Base-by-base conservation (phyloP, 2,888 invertebrate species). In the Netelia inedita region DNA sequence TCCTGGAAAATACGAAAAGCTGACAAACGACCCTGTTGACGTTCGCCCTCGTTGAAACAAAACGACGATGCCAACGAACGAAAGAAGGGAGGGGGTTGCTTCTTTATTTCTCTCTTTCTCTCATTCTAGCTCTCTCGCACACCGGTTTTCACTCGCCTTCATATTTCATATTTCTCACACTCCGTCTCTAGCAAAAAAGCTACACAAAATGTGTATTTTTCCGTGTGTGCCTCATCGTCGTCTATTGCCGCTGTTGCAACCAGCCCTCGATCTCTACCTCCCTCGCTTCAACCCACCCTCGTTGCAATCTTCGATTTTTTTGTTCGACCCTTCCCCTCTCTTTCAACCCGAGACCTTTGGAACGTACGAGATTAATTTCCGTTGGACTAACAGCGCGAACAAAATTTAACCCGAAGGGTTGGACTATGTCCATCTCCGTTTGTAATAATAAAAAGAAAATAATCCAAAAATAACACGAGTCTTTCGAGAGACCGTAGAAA, bases 11-110 rank as follows among this genome's bases (percentile, higher is more conserved):
- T 87, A 88, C 88, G 88, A 88, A 86, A 80, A 88, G 89, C 90
- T 92, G 92, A 92, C 92, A 92, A 91, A 92, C 92, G 92, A 92
- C 89, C 90, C 91, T 90, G 92, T 91, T 91, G 92, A 92, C 91
- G 91, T 91, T 90, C 89, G 88, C 92, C 91, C 91, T 90, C 89
- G 86, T 88, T 88, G 90, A 89, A 89, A 90, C 90, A 91, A 92
- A 92, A 91, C 91, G 90, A 90, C 86, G 78, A 81, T 35, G 59
- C 43, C 53, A 71, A 61, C 69, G 65, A 61, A 81, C 86, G 87
- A 84, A 79, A 86, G 82, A 59, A 35, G 41, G 76, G 66, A 57
- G 50, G 63, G 61, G 63, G 46, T 50, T 35, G 35, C 35, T 35
- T 35, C 74, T 43, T 72, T 55, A 76, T 82, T 66, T 68, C 61